These are phyloP conservation scores for Drosophila nikananu DNA, from an alignment of 1,140 invertebrate species.

Conservation along the genomic window DNA sequence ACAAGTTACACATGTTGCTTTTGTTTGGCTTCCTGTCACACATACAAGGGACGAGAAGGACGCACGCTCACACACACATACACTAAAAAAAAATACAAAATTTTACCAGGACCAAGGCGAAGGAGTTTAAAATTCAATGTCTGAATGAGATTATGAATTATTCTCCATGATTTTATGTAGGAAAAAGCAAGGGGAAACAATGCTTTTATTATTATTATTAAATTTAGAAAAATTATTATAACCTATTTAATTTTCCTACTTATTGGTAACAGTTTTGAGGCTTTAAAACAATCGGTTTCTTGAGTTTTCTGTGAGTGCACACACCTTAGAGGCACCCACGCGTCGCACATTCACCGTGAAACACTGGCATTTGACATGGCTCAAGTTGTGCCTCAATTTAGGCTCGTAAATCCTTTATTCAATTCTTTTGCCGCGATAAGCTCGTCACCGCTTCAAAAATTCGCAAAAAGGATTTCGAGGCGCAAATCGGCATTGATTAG, in stretches of 20 bases:
- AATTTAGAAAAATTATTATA: too few relatives aligned
- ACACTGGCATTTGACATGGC: slow-evolving; percentile 65
- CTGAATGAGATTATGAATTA: not conserved
- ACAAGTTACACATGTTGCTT: slow-evolving; percentile 82
- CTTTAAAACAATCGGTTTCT: not conserved
- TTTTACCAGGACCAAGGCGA: not conserved
- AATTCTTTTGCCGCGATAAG: slow-evolving; percentile 73
- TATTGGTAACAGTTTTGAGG: not conserved
- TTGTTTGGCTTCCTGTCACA: slow-evolving; percentile 82
- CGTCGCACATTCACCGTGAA: slow-evolving; percentile 9
- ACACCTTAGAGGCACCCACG: slow-evolving; percentile 1
- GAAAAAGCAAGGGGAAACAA: not conserved
- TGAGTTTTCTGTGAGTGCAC: slow-evolving; percentile 1
- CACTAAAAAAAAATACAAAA: slow-evolving; percentile 15
- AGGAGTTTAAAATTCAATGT: not conserved
- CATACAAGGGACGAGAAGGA: slow-evolving; percentile 19
- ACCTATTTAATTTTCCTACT: not conserved
- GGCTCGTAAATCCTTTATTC: slow-evolving; percentile 76
- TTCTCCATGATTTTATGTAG: too few relatives aligned
- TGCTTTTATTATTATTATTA: too few relatives aligned
- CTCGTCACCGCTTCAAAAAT: slow-evolving; percentile 53
- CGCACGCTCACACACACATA: slow-evolving; percentile 7
- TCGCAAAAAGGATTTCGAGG: slow-evolving; percentile 41
- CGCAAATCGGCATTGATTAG: slow-evolving; percentile 75
- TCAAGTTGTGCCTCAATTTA: slow-evolving; percentile 64